Percentiles rank a stretch among this genome's conserved stretches.
Evolutionary conservation across 2,888 invertebrate genomes (phyloP).

Genomic region (Synergus itoensis): DNA sequence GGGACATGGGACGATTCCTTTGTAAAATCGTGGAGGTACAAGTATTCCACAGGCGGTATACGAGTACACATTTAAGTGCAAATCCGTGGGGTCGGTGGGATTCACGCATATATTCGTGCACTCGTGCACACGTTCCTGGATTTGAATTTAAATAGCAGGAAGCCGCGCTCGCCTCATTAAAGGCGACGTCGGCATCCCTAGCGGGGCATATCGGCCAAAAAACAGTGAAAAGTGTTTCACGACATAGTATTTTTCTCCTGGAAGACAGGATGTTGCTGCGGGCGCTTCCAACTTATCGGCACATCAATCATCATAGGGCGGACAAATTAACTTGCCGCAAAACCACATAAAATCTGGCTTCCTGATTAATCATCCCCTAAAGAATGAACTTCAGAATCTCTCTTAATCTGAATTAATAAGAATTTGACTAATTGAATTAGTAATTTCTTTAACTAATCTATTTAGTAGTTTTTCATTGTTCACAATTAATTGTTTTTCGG

Average conservation of each 20-base stretch:
- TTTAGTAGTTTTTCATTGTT: no score
- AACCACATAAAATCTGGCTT: not conserved
- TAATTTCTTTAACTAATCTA: not conserved
- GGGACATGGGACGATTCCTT: constrained; percentile 33
- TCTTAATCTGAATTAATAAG: no score
- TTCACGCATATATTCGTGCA: constrained; percentile 52
- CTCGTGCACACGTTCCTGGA: constrained; percentile 53
- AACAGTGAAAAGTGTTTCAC: constrained; percentile 60
- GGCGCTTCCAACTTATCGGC: constrained; percentile 50
- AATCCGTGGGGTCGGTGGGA: constrained; percentile 53
- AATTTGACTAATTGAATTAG: not conserved
- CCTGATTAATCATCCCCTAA: constrained; percentile 1
- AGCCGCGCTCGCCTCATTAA: constrained; percentile 63
- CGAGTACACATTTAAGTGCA: constrained; percentile 54
- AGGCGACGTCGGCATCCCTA: constrained; percentile 59
- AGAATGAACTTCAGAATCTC: not conserved
- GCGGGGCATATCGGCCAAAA: constrained; percentile 50
- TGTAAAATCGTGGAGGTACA: constrained; percentile 30
- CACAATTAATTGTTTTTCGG: no score
- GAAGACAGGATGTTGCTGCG: constrained; percentile 43
- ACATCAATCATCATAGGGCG: constrained; percentile 18
- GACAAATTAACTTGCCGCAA: constrained; percentile 10
- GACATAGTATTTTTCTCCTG: constrained; percentile 60
- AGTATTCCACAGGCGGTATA: constrained; percentile 1
- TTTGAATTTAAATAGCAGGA: constrained; percentile 61